These are phyloP conservation scores for Parnassius smintheus DNA, from an alignment of 2,888 invertebrate genomes.

Conservation along the genomic window DNA sequence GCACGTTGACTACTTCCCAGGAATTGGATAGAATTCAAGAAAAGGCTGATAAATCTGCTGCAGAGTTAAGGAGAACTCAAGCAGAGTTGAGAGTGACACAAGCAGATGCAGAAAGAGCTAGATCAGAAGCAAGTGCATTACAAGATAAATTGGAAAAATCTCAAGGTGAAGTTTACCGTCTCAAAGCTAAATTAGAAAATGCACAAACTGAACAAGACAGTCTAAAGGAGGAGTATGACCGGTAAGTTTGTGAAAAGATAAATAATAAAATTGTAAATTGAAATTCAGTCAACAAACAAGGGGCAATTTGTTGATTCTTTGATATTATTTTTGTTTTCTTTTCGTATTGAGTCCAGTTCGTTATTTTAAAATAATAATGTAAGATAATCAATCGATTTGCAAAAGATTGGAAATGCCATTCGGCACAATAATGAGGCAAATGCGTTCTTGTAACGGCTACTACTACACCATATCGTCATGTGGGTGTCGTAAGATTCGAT, in stretches of 20 bases:
- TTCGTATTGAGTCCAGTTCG: too few species aligned
- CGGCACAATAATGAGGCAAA: too few species aligned
- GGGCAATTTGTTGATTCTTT: too few species aligned
- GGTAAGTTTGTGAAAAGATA: conserved; percentile 49
- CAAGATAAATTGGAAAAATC: conserved; percentile 97
- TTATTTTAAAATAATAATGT: too few species aligned
- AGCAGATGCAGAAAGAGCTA: conserved; percentile 93
- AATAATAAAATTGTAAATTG: too few species aligned
- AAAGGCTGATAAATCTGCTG: conserved; percentile 90
- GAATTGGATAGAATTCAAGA: conserved; percentile 92
- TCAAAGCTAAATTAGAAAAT: conserved; percentile 96
- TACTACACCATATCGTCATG: too few species aligned
- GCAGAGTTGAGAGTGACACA: conserved; percentile 95
- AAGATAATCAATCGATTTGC: too few species aligned
- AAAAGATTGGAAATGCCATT: too few species aligned
- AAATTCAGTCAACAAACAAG: too few species aligned
- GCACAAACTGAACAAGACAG: conserved; percentile 97
- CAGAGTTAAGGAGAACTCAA: conserved; percentile 92
- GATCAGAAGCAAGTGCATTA: conserved; percentile 89
- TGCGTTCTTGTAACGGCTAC: too few species aligned
- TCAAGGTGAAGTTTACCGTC: conserved; percentile 96
- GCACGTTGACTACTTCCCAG: conserved; percentile 89
- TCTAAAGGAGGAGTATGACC: conserved; percentile 94
- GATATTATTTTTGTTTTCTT: too few species aligned
- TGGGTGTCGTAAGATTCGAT: too few species aligned